These are phyloP conservation scores for Holothuria leucospilota DNA, from an alignment of 53 echinoderm and acorn worm species.

Conservation along the genomic window DNA sequence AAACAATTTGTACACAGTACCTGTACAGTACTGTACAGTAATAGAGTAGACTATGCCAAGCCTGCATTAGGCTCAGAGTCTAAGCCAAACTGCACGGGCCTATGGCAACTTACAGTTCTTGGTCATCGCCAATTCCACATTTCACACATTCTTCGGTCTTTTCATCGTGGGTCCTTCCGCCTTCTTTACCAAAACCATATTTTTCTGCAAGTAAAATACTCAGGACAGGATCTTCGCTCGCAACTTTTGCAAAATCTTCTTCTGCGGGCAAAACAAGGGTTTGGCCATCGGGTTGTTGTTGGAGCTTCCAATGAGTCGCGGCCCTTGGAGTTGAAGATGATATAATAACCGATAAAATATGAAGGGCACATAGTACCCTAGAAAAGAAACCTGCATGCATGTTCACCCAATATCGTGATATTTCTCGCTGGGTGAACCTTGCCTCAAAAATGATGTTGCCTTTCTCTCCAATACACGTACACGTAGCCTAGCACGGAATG, in stretches of 20 bases:
- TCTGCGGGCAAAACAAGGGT: constrained; percentile 42
- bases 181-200: constrained; percentile 40
- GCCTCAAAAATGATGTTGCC: no score
- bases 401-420: background rate
- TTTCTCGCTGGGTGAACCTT: no score
- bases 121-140: constrained; percentile 5
- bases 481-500: no score
- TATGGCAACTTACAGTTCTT: constrained; percentile 17
- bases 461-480: no score
- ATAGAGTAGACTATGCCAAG: no score
- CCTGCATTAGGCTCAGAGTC: no score
- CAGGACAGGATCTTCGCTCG: constrained; percentile 52
- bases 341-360: constrained; percentile 35
- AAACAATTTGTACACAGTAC: no score
- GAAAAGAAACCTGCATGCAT: constrained; percentile 19
- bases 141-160: constrained; percentile 43
- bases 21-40: no score
- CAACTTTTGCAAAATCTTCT: constrained; percentile 54
- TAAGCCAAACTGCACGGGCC: no score
- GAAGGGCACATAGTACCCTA: constrained; percentile 31
- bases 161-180: background rate
- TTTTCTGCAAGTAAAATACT: constrained; percentile 53
- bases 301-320: constrained; percentile 49
- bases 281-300: constrained; percentile 46
- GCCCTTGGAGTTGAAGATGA: constrained; percentile 39